A percentile compares a stretch with the other conserved stretches of the same genome.
Conservation (phyloP, 2,113 vertebrate species). For the Cololabis saira region DNA sequence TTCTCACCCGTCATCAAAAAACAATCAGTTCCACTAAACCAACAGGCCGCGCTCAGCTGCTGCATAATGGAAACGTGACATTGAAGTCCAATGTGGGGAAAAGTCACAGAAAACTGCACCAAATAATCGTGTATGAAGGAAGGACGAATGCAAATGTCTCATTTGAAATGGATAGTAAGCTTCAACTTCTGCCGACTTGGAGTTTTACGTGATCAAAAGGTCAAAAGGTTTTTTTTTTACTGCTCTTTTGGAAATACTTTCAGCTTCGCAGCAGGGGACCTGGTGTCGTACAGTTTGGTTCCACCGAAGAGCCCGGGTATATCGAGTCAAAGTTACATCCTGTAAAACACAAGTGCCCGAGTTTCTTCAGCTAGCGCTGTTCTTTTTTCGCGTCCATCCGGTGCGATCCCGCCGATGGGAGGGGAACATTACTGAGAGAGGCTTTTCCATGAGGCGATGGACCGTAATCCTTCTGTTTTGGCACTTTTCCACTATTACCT, state of each 20-base stretch:
- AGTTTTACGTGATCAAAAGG: constrained; percentile 25
- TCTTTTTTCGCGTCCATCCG: constrained; percentile 6
- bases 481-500: too few species aligned
- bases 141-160: constrained; percentile 66
- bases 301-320: constrained; percentile 1
- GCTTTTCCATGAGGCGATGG: constrained; percentile 59
- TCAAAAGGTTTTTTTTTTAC: constrained; percentile 30
- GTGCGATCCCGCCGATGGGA: too few species aligned
- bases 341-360: constrained; percentile 26
- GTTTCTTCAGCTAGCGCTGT: constrained; percentile 18
- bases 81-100: constrained; percentile 43
- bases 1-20: constrained; percentile 68
- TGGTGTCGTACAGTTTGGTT: background rate
- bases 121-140: constrained; percentile 29
- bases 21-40: constrained; percentile 67
- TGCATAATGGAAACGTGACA: constrained; percentile 64
- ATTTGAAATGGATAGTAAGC: constrained; percentile 56
- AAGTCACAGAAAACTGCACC: constrained; percentile 40
- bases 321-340: constrained; percentile 11
- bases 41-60: constrained; percentile 38
- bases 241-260: constrained; percentile 23
- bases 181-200: constrained; percentile 15
- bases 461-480: constrained; percentile 67
- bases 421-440: constrained; percentile 36
- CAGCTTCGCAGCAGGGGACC: constrained; percentile 12